Percentiles rank a stretch among this genome's conserved stretches.
Evolutionary conservation across 2,888 invertebrate genomes (phyloP).

Genomic region (Byasa hedistus): DNA sequence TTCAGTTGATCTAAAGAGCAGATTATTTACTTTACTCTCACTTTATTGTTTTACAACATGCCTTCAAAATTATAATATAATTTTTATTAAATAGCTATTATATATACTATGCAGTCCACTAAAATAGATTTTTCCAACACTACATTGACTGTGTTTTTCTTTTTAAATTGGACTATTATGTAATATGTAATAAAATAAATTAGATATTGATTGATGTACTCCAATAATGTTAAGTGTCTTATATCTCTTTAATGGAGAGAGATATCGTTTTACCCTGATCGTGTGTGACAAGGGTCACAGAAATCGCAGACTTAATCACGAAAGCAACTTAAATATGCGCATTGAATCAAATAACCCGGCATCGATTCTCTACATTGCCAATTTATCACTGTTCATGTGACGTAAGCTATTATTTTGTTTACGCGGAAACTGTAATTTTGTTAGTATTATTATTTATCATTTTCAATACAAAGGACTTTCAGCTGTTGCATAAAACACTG

Average conservation of each 20-base stretch:
- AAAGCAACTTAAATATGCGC: conserved; percentile 46
- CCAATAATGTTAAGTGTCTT: conserved; percentile 21
- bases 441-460: no score
- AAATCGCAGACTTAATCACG: conserved; percentile 53
- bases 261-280: conserved; percentile 57
- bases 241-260: conserved; percentile 41
- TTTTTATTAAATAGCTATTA: no score
- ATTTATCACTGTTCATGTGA: conserved; percentile 24
- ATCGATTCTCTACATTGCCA: conserved; percentile 25
- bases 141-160: no score
- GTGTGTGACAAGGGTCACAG: conserved; percentile 57
- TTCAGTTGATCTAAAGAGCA: not conserved
- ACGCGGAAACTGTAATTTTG: not conserved
- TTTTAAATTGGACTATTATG: no score
- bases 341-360: conserved; percentile 23
- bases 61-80: no score
- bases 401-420: conserved; percentile 27
- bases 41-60: no score
- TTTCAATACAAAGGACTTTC: no score
- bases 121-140: no score
- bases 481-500: no score
- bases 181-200: not conserved
- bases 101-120: no score
- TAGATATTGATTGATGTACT: conserved; percentile 14
- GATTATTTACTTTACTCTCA: no score